A percentile compares a stretch with the other conserved stretches of the same genome.
Evolutionary conservation across 1,140 invertebrate species (phyloP).

Genomic region (Macrobrachium nipponense): DNA sequence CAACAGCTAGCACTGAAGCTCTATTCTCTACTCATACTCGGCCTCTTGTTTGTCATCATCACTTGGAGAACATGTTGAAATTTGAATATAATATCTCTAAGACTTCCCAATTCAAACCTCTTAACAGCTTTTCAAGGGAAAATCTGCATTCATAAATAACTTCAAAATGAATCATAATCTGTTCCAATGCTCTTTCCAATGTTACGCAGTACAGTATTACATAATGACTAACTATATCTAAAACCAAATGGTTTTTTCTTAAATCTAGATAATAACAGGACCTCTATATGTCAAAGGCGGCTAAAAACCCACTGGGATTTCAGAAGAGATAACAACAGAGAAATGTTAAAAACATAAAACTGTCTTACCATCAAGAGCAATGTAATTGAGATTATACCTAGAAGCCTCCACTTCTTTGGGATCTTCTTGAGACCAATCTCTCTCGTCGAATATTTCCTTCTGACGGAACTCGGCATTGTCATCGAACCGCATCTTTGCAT

Average conservation of each 20-base stretch:
- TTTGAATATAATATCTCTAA: no score
- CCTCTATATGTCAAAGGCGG: no score
- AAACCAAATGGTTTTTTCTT: no score
- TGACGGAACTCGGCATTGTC: conserved; percentile 96
- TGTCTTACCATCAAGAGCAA: conserved; percentile 90
- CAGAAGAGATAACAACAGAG: no score
- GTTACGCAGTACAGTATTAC: background rate
- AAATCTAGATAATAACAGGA: background rate
- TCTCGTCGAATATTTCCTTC: conserved; percentile 85
- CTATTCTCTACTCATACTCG: conserved; percentile 43
- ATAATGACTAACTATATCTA: background rate
- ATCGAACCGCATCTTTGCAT: conserved; percentile 95
- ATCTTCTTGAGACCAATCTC: conserved; percentile 94
- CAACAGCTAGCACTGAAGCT: conserved; percentile 27
- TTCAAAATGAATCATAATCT: no score
- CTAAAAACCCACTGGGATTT: no score
- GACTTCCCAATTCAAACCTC: no score
- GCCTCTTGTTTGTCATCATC: conserved; percentile 55
- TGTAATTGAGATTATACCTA: conserved; percentile 94
- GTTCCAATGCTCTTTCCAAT: no score
- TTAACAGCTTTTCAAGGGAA: no score
- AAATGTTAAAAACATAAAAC: no score
- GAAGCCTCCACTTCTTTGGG: conserved; percentile 92
- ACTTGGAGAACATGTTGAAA: background rate
- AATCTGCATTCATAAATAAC: no score